Base-by-base conservation (phyloP, 1,140 invertebrate genomes). In the Aradophagus sp. region DNA sequence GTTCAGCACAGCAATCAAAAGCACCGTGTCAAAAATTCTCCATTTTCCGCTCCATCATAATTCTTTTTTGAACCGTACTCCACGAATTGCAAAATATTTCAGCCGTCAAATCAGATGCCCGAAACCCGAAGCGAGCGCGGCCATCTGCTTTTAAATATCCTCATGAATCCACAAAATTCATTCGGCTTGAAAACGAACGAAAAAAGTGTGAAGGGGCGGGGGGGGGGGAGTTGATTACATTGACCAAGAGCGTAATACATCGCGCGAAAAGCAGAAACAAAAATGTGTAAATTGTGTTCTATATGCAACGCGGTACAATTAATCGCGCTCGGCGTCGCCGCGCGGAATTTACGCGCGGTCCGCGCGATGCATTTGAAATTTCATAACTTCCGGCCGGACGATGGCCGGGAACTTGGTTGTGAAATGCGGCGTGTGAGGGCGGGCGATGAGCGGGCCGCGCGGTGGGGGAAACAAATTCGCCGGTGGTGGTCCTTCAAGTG, bases 291-390 rank as follows among this genome's bases (percentile, higher is more conserved):
- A 59, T 58, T 50, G 50, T 44, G 41, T 34, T 52, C 36, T 50
- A 42, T 31, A 55, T 48, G 50, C 52, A 48, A 15, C 44, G 47
- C 44, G 20, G 32, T 11, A 23, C 63, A 67, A 76, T 76, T 73
- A 74, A 76, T 79, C 68, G 75, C 75, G 63, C n/a, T 19, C 27
- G 42, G 55, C 44, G 66, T 67, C 39, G 66, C 53, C 31, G 39
- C 61, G 45, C 66, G 62, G 73, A 77, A 79, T 79, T 81, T 80
- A 78, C 73, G 71, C 68, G 59, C 59, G 19, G 66, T 50, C 48
- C 74, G 53, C 73, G 55, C 26, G 61, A 17, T 69, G 78, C 77
- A 79, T 80, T 80, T 80, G 55, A 74, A 76, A 80, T 80, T 79
- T 76, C 68, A 73, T 61, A 63, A 69, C 63, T 75, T 79, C 77